Evolutionary conservation across 1,140 invertebrate genomes (phyloP), one percentile per base, ranked within the genome.

Genomic region (Andricus grossulariae): DNA sequence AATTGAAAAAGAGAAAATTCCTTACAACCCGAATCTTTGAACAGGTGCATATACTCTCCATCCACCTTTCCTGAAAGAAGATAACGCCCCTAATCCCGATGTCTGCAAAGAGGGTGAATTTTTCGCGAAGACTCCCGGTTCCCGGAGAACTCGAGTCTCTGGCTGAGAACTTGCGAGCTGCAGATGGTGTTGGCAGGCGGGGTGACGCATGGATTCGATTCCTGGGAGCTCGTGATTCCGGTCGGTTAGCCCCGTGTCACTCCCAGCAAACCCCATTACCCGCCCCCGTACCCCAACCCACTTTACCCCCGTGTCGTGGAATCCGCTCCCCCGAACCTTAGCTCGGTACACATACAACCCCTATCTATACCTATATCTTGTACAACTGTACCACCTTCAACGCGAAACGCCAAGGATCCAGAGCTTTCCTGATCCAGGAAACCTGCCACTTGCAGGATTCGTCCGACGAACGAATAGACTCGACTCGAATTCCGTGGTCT

Each of bases 171-270:
- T 88, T 86, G 87, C 83, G 83, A 85, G 86, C 80, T 89, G 87
- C 87, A 90, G 90, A 90, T 91, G 90, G 90, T 91, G 90, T 91
- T 91, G 90, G 90, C 90, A 91, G 90, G 83, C 86, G 76, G 89
- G 88, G 89, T 91, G 90, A 91, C 89, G 89, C 90, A 91, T 91
- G 89, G 90, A 90, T 91, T 91, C 90, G 90, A 91, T 91, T 91
- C 87, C 89, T 90, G 87, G 88, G 87, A 90, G 89, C 89, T 91
- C 89, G 89, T 91, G 90, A 91, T 91, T 91, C 90, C 90, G 89
- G 88, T 90, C 88, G 90, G 90, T 91, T 91, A 91, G 89, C 87
- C 87, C 84, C 89, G 87, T 89, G 90, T 91, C 90, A 90, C 89
- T 91, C 89, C 89, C 90, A 91, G 90, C 85, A 84, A 90, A 90